Conservation (phyloP, 2,113 vertebrate species). For the Rhinogobius similis region DNA sequence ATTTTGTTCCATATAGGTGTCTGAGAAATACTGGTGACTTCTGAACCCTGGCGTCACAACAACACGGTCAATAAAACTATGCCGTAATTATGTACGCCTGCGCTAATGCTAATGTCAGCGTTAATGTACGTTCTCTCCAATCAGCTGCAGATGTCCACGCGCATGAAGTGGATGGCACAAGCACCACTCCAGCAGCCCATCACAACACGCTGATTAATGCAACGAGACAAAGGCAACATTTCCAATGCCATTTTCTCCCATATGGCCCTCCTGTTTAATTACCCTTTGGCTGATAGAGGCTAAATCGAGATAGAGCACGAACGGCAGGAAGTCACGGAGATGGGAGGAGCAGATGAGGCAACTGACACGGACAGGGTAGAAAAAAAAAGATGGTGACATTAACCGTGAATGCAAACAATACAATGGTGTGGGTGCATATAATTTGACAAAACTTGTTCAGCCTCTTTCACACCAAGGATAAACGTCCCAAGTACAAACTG, state of each 20-base stretch:
- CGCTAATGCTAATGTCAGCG: background rate
- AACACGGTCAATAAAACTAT: background rate
- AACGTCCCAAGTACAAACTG: too few species aligned
- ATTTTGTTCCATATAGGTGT: background rate
- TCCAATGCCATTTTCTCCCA: background rate
- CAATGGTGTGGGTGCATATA: background rate
- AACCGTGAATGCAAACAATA: background rate
- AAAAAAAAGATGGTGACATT: background rate
- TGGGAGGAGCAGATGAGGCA: background rate
- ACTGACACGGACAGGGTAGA: background rate
- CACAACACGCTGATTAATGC: background rate
- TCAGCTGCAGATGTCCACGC: background rate
- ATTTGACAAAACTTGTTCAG: too few species aligned
- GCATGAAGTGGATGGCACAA: background rate
- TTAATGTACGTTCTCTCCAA: background rate
- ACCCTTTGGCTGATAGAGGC: background rate
- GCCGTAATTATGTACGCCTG: background rate
- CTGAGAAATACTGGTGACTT: background rate
- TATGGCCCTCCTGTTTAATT: background rate
- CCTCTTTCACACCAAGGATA: too few species aligned
- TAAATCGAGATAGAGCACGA: background rate
- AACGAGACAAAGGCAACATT: conserved; percentile 1
- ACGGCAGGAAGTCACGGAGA: conserved; percentile 5
- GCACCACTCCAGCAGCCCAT: background rate
- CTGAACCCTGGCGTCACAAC: background rate